Conservation (phyloP, 2,113 vertebrate genomes). For the Colinus virginianus region DNA sequence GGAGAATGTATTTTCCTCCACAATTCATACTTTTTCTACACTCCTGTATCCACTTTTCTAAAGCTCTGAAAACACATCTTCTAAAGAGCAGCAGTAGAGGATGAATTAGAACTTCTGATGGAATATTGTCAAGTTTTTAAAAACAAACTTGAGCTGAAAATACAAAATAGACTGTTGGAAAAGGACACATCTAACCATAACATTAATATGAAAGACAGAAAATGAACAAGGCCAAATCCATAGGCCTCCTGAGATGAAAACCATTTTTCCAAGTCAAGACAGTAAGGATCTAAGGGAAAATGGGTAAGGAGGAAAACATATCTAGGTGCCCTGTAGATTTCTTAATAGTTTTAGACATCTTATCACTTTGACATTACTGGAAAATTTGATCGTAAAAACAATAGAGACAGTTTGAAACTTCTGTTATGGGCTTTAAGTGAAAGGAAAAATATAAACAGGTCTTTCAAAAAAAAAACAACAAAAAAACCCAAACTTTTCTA, state of each 20-base stretch:
- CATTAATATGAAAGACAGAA: not conserved
- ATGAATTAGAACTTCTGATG: not conserved
- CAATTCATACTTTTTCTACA: not conserved
- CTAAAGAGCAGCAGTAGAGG: not conserved
- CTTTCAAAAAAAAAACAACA: too few species aligned
- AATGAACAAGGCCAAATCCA: not conserved
- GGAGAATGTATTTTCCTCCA: not conserved
- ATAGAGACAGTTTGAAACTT: not conserved
- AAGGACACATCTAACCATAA: not conserved
- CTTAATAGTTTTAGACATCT: not conserved
- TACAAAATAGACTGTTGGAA: not conserved
- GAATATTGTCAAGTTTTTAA: not conserved
- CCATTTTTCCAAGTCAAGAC: not conserved
- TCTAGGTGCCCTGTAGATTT: not conserved
- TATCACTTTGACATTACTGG: not conserved
- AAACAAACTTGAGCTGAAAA: slow-evolving; percentile 8
- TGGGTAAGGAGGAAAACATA: not conserved
- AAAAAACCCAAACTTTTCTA: too few species aligned
- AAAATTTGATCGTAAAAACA: not conserved
- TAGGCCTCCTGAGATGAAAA: not conserved
- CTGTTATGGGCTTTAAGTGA: not conserved
- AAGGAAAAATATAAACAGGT: not conserved
- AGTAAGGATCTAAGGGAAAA: not conserved
- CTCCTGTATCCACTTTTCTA: not conserved
- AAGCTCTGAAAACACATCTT: not conserved